These are phyloP conservation scores for Syrista parreyssii DNA, from an alignment of 2,888 invertebrate genomes.

Conservation along the genomic window DNA sequence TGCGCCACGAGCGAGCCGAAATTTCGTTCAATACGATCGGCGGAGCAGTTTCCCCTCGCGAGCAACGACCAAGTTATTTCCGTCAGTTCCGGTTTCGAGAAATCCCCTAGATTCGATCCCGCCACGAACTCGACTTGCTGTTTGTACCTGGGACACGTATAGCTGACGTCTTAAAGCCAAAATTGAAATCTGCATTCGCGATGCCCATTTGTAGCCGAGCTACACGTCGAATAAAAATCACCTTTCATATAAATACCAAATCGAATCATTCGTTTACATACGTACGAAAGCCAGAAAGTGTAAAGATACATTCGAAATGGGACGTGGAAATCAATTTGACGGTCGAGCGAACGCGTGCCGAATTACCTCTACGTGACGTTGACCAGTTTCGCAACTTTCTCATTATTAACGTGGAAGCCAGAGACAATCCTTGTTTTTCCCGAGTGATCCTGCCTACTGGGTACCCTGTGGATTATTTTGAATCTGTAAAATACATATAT, in stretches of 20 bases:
- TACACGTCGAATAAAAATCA: background rate
- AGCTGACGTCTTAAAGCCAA: background rate
- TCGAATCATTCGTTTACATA: background rate
- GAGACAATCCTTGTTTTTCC: background rate
- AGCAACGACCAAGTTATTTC: conserved; percentile 4
- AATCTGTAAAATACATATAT: background rate
- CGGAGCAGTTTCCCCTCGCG: conserved; percentile 4
- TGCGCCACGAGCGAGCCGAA: background rate
- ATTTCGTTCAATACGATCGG: conserved; percentile 7
- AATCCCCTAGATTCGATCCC: background rate
- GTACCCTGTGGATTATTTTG: background rate
- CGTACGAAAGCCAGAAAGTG: background rate
- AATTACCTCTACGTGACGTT: conserved; percentile 67
- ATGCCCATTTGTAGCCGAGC: background rate
- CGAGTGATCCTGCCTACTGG: background rate
- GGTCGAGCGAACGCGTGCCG: conserved; percentile 63
- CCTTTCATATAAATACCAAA: background rate
- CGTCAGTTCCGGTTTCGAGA: conserved; percentile 3
- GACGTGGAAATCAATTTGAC: conserved; percentile 64
- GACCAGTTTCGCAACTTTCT: conserved; percentile 63
- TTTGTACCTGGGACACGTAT: background rate
- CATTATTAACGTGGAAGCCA: conserved; percentile 60
- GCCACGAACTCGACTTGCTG: background rate
- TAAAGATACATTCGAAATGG: conserved; percentile 38
- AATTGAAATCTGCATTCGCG: background rate